Conservation (phyloP, 2,113 vertebrate species). For the Thomomys bottae region DNA sequence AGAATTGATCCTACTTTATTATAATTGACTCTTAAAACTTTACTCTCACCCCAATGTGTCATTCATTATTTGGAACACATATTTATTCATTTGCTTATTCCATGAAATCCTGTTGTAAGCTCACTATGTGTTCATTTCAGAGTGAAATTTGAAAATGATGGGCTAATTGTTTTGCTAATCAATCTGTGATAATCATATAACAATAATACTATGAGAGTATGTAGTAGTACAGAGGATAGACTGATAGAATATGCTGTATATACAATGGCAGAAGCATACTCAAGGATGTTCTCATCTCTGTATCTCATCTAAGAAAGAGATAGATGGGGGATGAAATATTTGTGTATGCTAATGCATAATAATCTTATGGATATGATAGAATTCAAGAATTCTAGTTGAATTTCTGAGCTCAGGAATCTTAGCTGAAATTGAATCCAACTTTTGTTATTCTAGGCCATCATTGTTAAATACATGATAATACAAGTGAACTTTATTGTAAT, state of each 20-base stretch:
- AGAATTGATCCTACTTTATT: neutral
- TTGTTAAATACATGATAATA: neutral
- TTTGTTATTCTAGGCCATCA: neutral
- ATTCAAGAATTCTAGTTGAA: neutral
- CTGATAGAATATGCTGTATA: neutral
- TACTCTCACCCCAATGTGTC: neutral
- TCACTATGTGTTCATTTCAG: neutral
- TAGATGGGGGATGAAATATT: neutral
- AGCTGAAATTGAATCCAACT: neutral
- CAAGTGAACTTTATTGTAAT: neutral
- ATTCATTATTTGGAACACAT: neutral
- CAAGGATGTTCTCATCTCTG: too few species aligned
- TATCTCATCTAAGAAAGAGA: neutral
- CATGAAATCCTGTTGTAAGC: neutral
- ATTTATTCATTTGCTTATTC: slow-evolving; percentile 7
- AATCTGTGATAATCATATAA: neutral
- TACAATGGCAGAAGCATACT: neutral
- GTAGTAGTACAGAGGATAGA: neutral
- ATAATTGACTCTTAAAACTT: neutral
- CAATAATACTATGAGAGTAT: neutral
- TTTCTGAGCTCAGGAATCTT: neutral
- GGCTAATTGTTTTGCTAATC: neutral
- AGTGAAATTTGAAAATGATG: neutral
- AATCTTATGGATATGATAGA: neutral
- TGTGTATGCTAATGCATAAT: neutral